Conservation (phyloP, 2,113 vertebrate genomes). For the Psophia crepitans region DNA sequence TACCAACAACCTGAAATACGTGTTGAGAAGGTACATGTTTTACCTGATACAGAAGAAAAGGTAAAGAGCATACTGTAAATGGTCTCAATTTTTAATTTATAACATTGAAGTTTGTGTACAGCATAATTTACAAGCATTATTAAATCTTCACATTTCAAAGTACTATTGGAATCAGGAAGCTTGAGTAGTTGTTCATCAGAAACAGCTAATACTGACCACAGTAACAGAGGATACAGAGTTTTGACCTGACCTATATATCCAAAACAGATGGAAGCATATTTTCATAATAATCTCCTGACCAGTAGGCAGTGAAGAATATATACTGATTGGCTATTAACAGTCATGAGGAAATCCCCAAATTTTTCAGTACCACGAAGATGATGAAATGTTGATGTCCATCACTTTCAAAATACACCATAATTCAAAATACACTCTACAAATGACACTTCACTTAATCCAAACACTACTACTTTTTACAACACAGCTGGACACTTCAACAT, state of each 20-base stretch:
- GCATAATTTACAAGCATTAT: neutral
- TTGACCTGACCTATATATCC: neutral
- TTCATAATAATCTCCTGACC: neutral
- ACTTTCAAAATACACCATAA: neutral
- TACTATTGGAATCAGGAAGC: neutral
- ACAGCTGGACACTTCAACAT: neutral
- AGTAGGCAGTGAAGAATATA: neutral
- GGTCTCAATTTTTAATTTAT: neutral
- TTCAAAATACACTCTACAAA: neutral
- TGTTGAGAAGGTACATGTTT: neutral
- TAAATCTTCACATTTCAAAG: neutral
- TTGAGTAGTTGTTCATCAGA: neutral
- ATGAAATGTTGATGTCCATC: neutral
- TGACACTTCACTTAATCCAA: neutral
- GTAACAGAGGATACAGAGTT: neutral
- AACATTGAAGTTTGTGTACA: neutral
- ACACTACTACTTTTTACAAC: neutral
- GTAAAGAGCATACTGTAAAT: neutral
- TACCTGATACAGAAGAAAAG: neutral
- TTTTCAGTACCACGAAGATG: neutral
- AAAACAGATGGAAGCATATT: neutral
- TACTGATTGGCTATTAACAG: neutral
- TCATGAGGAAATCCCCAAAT: neutral
- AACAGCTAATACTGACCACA: neutral
- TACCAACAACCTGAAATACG: neutral